Evolutionary conservation across 2,888 invertebrate species (phyloP).

Genomic region (Tinea semifulvella): DNA sequence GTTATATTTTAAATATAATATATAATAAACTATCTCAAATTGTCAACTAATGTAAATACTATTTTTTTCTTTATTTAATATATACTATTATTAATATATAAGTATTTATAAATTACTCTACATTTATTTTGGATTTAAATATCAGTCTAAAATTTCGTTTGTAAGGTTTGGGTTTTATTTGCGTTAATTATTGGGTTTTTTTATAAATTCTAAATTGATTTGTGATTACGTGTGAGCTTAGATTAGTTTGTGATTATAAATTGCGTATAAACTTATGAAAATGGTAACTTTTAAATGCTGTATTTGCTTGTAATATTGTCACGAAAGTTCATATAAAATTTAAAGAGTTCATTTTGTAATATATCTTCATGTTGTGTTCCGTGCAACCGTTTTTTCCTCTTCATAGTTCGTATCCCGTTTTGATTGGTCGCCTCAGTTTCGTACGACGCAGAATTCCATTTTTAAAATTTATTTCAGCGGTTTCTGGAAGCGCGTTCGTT

Average conservation of each 20-base stretch:
- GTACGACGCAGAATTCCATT: neutral
- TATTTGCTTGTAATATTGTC: conserved; percentile 21
- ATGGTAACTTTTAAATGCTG: conserved; percentile 23
- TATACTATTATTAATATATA: conserved; percentile 33
- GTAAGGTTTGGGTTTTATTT: conserved; percentile 52
- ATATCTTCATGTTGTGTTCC: conserved; percentile 20
- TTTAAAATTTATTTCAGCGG: conserved; percentile 1
- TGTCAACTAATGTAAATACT: conserved; percentile 65
- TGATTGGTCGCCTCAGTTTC: neutral
- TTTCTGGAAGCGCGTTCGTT: neutral
- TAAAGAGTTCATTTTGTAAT: conserved; percentile 26
- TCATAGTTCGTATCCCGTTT: conserved; percentile 43
- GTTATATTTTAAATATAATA: conserved; percentile 26
- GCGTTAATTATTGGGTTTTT: conserved; percentile 36
- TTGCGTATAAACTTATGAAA: conserved; percentile 40
- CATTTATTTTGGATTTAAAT: conserved; percentile 49
- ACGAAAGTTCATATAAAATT: conserved; percentile 28
- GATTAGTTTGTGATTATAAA: conserved; percentile 40
- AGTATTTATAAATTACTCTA: conserved; percentile 24
- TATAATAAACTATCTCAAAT: conserved; percentile 64
- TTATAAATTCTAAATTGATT: conserved; percentile 33
- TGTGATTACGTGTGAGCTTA: conserved; percentile 27
- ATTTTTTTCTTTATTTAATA: conserved; percentile 5
- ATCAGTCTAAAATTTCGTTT: conserved; percentile 66
- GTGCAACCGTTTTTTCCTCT: conserved; percentile 50